Evolutionary conservation across 2,113 vertebrate species (phyloP).

Genomic region (Furnarius figulus): DNA sequence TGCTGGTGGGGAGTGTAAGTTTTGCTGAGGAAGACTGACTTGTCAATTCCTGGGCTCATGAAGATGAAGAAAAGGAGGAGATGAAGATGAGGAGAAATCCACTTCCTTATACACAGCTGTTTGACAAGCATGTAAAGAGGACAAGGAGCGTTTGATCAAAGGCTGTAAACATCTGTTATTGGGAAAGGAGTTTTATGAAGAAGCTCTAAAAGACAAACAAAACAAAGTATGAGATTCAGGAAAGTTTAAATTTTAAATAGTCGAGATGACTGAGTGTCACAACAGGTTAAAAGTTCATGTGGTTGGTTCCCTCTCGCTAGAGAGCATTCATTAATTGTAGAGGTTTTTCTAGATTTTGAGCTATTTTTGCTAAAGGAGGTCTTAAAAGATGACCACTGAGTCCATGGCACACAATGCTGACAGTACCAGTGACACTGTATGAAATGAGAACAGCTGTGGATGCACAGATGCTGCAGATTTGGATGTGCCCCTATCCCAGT

Average conservation of each 20-base stretch:
- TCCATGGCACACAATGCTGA: background rate
- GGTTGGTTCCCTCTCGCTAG: background rate
- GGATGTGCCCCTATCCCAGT: background rate
- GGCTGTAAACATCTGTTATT: background rate
- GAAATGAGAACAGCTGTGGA: background rate
- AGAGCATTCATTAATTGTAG: background rate
- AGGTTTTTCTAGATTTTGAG: background rate
- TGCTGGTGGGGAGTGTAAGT: background rate
- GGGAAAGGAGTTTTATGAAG: background rate
- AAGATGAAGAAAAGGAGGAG: background rate
- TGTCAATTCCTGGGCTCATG: background rate
- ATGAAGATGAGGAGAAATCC: background rate
- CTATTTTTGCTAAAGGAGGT: background rate
- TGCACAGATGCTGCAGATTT: background rate
- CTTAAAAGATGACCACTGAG: background rate
- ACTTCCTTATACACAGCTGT: background rate
- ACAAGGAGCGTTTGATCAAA: background rate
- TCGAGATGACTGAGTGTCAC: background rate
- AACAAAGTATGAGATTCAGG: background rate
- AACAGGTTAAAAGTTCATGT: background rate
- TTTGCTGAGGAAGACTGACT: background rate
- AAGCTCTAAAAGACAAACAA: background rate
- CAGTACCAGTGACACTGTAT: background rate
- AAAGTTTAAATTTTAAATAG: background rate
- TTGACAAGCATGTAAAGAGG: background rate